Conservation (phyloP, 2,797 vertebrate species). For the Balearica regulorum region DNA sequence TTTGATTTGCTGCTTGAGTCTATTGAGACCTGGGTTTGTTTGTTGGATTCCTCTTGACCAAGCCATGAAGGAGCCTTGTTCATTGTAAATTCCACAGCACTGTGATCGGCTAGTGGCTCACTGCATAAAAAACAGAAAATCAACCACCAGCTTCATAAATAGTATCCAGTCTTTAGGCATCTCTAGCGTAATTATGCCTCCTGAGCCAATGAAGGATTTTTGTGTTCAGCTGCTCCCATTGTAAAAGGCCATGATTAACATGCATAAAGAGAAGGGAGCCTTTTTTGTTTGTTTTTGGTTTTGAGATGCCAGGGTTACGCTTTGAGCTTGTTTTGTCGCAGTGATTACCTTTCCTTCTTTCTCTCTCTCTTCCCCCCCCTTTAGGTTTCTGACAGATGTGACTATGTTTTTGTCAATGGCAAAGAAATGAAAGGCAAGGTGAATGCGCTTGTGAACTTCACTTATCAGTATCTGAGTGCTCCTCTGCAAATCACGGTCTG, state of each 20-base stretch:
- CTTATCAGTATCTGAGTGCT: constrained; percentile 87
- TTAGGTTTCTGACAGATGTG: constrained; percentile 90
- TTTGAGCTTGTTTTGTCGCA: background rate
- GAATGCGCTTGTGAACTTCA: constrained; percentile 85
- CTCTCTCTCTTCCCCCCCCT: background rate
- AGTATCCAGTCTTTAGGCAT: background rate
- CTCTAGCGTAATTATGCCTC: background rate
- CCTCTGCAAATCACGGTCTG: constrained; percentile 88
- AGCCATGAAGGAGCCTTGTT: background rate
- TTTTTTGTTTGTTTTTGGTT: background rate
- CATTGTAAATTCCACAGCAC: background rate
- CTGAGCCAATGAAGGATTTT: background rate
- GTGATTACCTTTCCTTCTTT: background rate
- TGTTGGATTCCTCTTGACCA: background rate
- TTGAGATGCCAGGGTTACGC: background rate
- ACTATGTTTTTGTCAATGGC: constrained; percentile 91
- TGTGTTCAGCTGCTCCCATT: background rate
- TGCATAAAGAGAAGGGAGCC: background rate
- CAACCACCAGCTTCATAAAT: background rate
- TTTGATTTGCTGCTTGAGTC: background rate
- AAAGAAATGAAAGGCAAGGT: constrained; percentile 88
- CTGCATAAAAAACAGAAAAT: background rate
- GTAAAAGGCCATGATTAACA: background rate
- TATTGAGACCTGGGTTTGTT: background rate
- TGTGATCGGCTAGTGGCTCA: background rate